phyloP scores from a whole-genome alignment of 2,797 vertebrate genomes.

The Xenopus petersii region DNA sequence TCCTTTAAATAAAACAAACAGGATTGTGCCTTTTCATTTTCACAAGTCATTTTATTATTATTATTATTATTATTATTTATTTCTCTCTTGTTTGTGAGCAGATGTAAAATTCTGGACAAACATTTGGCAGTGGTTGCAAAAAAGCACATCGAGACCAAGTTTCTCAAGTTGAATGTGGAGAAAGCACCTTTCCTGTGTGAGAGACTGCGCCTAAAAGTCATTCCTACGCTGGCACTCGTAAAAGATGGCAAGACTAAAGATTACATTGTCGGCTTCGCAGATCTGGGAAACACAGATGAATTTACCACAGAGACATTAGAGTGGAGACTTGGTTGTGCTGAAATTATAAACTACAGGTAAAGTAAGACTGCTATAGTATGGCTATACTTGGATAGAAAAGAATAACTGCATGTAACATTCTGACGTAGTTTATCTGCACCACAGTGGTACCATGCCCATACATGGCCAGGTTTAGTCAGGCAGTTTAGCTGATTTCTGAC shows the following conservation, averaged over 20 bases:
- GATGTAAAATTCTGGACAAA: constrained; percentile 93
- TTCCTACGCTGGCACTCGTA: constrained; percentile 88
- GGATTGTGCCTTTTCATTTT: no score
- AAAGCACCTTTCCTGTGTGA: constrained; percentile 94
- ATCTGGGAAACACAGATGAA: constrained; percentile 93
- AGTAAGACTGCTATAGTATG: not conserved
- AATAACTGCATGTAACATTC: no score
- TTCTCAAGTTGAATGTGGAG: constrained; percentile 92
- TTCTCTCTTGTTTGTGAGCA: constrained; percentile 49
- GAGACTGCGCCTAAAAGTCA: constrained; percentile 86
- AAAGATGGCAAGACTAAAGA: constrained; percentile 93
- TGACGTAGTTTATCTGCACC: no score
- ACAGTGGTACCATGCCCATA: no score
- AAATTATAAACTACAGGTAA: constrained; percentile 92
- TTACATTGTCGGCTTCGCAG: constrained; percentile 88
- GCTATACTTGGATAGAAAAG: no score
- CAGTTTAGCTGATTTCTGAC: no score
- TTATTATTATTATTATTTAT: no score
- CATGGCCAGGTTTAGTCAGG: no score
- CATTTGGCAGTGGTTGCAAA: constrained; percentile 85
- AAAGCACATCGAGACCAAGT: constrained; percentile 95
- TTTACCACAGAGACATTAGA: constrained; percentile 92
- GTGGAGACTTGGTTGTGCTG: constrained; percentile 90
- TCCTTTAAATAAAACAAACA: no score
- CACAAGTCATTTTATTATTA: no score